Conservation (phyloP, 2,113 vertebrate species). For the Panthera uncia region DNA sequence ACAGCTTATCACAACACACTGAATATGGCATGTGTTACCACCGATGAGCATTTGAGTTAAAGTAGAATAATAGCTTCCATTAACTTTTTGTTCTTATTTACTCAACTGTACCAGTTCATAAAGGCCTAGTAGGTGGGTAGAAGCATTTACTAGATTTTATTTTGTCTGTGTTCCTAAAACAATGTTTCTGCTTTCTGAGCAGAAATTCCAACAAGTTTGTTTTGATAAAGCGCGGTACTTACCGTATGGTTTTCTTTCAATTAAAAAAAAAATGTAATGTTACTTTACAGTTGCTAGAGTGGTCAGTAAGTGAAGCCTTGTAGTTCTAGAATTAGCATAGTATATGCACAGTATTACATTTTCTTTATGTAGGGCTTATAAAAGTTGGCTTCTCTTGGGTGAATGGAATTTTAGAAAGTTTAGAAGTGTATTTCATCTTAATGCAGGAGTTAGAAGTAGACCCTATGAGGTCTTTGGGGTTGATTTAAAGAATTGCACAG, state of each 20-base stretch:
- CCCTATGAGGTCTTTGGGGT: not conserved
- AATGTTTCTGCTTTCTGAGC: conserved; percentile 27
- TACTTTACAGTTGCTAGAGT: not conserved
- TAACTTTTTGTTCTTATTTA: conserved; percentile 50
- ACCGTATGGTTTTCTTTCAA: not conserved
- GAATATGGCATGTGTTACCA: not conserved
- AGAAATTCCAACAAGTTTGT: conserved; percentile 49
- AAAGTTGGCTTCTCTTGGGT: conserved; percentile 36
- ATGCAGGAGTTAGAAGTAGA: conserved; percentile 15
- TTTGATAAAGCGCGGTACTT: conserved; percentile 45
- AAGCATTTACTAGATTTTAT: conserved; percentile 51
- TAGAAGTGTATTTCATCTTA: conserved; percentile 52
- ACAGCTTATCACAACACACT: not conserved
- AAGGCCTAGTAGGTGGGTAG: conserved; percentile 5
- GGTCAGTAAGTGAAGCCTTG: conserved; percentile 12
- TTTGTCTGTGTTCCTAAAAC: conserved; percentile 53
- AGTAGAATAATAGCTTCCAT: not conserved
- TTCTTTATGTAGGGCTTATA: not conserved
- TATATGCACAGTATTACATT: not conserved
- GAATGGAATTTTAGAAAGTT: conserved; percentile 25
- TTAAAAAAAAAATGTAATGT: conserved; percentile 41
- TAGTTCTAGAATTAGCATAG: conserved; percentile 37
- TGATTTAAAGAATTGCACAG: conserved; percentile 17
- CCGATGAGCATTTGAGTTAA: conserved; percentile 9
- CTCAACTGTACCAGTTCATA: not conserved